Percentiles rank a stretch among this genome's conserved stretches.
Conservation (phyloP, 2,113 vertebrate genomes). For the Pagrus major region DNA sequence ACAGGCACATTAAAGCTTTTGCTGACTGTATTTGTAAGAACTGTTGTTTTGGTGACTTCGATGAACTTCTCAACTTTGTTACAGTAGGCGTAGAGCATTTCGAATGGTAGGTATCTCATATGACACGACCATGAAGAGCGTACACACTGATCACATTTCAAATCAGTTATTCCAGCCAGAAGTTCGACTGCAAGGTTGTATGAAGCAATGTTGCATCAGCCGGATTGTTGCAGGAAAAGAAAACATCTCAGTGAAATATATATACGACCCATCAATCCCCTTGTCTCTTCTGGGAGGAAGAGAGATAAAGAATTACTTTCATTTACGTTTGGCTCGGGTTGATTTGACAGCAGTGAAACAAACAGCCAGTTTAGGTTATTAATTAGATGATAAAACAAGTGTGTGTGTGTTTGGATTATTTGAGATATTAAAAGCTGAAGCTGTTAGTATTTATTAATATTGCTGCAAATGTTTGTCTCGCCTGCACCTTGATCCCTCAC, state of each 20-base stretch:
- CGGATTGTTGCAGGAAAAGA: background rate
- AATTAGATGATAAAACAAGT: background rate
- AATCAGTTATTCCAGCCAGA: background rate
- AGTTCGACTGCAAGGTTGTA: background rate
- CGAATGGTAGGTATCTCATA: background rate
- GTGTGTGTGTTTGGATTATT: background rate
- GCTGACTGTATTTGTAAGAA: background rate
- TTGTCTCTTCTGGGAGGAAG: conserved; percentile 10
- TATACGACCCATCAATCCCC: conserved; percentile 8
- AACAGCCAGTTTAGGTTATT: conserved; percentile 21
- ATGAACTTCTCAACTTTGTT: background rate
- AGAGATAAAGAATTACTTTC: conserved; percentile 24
- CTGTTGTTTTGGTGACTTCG: background rate
- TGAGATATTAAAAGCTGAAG: background rate
- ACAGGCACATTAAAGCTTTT: background rate
- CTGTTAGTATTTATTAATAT: background rate
- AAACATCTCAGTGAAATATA: background rate
- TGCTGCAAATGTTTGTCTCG: background rate
- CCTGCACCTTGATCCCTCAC: background rate
- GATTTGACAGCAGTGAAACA: background rate
- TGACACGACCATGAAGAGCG: background rate
- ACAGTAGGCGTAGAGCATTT: background rate
- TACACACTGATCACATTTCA: background rate
- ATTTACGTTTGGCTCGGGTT: conserved; percentile 22
- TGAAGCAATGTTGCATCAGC: background rate